phyloP scores from a whole-genome alignment of 2,797 vertebrate species.

The Ceryle rudis region DNA sequence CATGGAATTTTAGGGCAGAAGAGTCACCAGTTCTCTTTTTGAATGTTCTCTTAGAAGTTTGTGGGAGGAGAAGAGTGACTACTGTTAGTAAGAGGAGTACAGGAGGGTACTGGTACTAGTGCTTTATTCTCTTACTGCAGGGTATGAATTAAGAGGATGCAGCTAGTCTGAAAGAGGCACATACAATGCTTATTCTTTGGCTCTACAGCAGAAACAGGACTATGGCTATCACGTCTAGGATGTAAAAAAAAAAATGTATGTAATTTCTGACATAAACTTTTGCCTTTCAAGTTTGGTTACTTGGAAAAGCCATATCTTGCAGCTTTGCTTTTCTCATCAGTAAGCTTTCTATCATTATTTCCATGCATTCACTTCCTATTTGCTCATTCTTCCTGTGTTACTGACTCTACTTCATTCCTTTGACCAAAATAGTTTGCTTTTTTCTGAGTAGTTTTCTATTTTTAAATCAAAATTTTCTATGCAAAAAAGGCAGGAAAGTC shows the following conservation, averaged over 20 bases:
- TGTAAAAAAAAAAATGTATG: background rate
- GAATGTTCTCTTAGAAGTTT: background rate
- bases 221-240: background rate
- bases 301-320: background rate
- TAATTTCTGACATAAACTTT: background rate
- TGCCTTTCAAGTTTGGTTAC: background rate
- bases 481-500: background rate
- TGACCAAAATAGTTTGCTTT: background rate
- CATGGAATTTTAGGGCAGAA: constrained; percentile 21
- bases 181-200: background rate
- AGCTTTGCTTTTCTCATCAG: background rate
- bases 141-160: background rate
- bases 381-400: background rate
- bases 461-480: background rate
- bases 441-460: background rate
- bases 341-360: background rate
- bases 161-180: background rate
- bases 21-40: constrained; percentile 35
- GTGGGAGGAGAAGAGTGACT: background rate
- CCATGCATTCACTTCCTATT: background rate
- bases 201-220: background rate
- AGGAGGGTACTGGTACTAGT: background rate
- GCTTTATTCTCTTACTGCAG: background rate
- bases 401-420: background rate
- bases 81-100: background rate